Evolutionary conservation across 2,888 invertebrate genomes (phyloP).

Genomic region (Caradrina kadenii): DNA sequence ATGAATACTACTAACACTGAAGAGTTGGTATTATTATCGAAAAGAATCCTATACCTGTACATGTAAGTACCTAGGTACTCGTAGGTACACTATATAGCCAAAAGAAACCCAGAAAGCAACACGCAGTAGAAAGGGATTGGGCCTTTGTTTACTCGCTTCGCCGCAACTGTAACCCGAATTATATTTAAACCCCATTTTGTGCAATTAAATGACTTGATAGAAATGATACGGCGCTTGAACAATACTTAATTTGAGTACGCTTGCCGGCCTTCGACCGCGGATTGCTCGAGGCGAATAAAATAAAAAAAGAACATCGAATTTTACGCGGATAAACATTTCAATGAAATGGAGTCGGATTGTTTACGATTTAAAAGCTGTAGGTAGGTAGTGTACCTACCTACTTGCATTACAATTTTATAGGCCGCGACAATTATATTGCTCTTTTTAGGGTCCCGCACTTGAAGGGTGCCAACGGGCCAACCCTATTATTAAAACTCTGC

Average conservation of each 20-base stretch:
- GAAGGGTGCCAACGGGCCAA: too few relatives aligned
- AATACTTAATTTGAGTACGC: slow-evolving; percentile 20
- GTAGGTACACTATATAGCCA: too few relatives aligned
- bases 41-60: too few relatives aligned
- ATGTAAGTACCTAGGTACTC: too few relatives aligned
- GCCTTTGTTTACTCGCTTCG: slow-evolving; percentile 9
- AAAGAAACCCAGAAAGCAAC: too few relatives aligned
- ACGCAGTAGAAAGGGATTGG: too few relatives aligned
- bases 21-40: too few relatives aligned
- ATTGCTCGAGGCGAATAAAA: slow-evolving; percentile 12
- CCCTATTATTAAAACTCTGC: too few relatives aligned
- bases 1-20: too few relatives aligned
- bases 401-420: background rate
- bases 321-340: slow-evolving; percentile 37
- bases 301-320: slow-evolving; percentile 26
- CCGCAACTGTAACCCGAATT: slow-evolving; percentile 12
- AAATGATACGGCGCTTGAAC: slow-evolving; percentile 38
- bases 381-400: background rate
- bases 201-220: slow-evolving; percentile 28
- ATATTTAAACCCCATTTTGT: slow-evolving; percentile 15
- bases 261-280: background rate
- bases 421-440: background rate
- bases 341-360: slow-evolving; percentile 41
- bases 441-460: background rate
- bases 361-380: slow-evolving; percentile 6